phyloP scores from a whole-genome alignment of 2,888 invertebrate species.

The Dryococelus australis region DNA sequence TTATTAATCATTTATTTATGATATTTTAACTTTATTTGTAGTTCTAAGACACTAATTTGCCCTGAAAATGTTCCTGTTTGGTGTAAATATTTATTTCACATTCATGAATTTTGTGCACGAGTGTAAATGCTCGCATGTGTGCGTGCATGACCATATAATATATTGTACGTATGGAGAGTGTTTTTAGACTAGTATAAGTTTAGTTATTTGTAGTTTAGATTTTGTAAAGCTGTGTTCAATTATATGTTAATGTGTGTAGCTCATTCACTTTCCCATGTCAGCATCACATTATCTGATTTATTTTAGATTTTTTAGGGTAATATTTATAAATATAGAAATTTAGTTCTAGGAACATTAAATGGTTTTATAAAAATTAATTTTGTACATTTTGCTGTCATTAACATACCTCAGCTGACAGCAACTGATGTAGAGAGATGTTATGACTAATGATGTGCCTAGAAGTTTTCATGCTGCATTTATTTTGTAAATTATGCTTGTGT shows the following conservation, averaged over 20 bases:
- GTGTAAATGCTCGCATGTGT: too few relatives aligned
- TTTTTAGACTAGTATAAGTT: neutral
- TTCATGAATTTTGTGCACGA: too few relatives aligned
- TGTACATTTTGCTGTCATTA: neutral
- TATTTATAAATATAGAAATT: neutral
- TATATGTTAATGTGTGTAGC: too few relatives aligned
- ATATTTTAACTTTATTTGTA: neutral
- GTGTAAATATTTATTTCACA: neutral
- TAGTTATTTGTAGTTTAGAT: neutral
- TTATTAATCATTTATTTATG: neutral
- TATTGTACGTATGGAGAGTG: too few relatives aligned
- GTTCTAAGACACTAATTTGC: neutral
- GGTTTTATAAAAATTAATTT: neutral
- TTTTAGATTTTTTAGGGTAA: neutral
- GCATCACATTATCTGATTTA: neutral
- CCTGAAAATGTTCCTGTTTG: neutral
- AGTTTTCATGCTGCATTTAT: neutral
- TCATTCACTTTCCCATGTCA: neutral
- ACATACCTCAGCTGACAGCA: neutral
- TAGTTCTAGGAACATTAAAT: too few relatives aligned
- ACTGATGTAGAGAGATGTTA: neutral
- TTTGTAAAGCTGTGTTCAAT: neutral
- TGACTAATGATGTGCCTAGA: neutral
- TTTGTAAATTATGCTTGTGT: neutral
- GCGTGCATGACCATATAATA: too few relatives aligned